phyloP scores from a whole-genome alignment of 2,888 invertebrate species.

The Drosophila affinis region DNA sequence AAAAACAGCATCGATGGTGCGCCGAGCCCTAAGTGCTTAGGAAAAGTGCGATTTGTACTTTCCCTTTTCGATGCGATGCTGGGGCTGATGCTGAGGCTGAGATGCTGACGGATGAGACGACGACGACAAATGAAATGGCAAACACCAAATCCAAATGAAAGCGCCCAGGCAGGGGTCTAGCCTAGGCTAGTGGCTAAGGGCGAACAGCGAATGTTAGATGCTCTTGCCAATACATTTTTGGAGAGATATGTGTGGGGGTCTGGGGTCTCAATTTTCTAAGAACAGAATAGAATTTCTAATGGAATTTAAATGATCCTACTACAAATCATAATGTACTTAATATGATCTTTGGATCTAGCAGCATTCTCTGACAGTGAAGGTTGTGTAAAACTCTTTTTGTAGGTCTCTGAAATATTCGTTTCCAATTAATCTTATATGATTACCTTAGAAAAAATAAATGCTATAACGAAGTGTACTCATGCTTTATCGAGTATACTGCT shows the following conservation, averaged over 20 bases:
- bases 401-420: no score
- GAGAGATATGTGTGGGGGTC: background rate
- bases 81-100: conserved; percentile 22
- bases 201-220: conserved; percentile 16
- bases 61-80: conserved; percentile 53
- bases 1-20: background rate
- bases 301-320: no score
- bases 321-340: no score
- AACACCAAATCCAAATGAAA: conserved; percentile 25
- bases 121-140: conserved; percentile 49
- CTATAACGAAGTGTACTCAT: no score
- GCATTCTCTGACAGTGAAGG: no score
- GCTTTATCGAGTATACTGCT: no score
- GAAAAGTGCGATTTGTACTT: conserved; percentile 67
- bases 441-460: no score
- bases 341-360: no score
- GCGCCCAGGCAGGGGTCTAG: no score
- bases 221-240: conserved; percentile 3
- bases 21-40: conserved; percentile 42
- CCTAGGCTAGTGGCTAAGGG: conserved; percentile 9
- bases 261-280: background rate
- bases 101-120: conserved; percentile 41
- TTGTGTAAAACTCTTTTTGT: no score
- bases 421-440: no score
- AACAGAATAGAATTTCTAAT: no score